Evolutionary conservation across 2,113 vertebrate species (phyloP).

Genomic region (Sorex fumeus): DNA sequence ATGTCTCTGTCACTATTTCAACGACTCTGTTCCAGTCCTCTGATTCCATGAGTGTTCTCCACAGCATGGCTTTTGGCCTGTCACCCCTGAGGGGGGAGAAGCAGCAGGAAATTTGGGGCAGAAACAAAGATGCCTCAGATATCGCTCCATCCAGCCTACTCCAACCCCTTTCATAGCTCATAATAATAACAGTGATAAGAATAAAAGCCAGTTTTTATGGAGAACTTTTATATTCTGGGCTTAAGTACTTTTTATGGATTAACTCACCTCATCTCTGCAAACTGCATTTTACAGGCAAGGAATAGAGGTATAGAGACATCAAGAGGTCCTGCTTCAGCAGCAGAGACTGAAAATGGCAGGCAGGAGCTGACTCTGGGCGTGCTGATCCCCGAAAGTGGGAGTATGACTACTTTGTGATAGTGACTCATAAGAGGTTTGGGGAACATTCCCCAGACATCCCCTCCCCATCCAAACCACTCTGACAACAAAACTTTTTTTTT

Average conservation of each 20-base stretch:
- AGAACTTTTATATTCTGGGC: background rate
- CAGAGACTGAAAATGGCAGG: background rate
- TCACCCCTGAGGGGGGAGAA: background rate
- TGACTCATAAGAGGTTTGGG: fast-evolving
- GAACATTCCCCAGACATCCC: background rate
- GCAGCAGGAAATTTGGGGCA: background rate
- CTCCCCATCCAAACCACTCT: background rate
- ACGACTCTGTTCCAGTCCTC: background rate
- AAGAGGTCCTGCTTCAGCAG: background rate
- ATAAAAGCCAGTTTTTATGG: background rate
- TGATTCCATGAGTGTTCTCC: background rate
- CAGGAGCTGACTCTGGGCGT: background rate
- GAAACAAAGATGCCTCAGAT: background rate
- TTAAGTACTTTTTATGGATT: background rate
- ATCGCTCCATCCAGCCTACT: background rate
- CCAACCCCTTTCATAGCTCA: background rate
- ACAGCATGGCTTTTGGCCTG: background rate
- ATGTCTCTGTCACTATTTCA: background rate
- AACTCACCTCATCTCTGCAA: background rate
- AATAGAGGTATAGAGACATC: background rate
- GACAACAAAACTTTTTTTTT: background rate
- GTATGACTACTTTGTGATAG: background rate
- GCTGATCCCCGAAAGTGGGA: background rate
- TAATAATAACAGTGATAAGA: background rate
- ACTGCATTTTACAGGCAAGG: background rate